phyloP scores from a whole-genome alignment of 2,888 invertebrate species.

The Reticulitermes lucifugus region DNA sequence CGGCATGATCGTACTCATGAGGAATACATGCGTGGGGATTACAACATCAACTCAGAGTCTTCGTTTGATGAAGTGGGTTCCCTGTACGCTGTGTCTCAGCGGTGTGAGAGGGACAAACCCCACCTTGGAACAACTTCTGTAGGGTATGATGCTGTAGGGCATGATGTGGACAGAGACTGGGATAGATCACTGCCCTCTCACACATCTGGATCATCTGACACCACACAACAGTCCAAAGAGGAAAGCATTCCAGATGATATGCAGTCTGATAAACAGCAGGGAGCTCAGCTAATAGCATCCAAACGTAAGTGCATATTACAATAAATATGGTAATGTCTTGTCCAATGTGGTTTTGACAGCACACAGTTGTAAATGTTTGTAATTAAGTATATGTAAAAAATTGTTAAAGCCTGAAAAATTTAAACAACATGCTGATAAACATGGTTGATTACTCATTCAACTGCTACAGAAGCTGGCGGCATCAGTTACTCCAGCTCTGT shows the following conservation, averaged over 20 bases:
- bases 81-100: slow-evolving; percentile 72
- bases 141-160: slow-evolving; percentile 37
- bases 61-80: slow-evolving; percentile 69
- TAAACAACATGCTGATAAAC: too few relatives aligned
- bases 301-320: slow-evolving; percentile 21
- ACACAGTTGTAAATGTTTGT: too few relatives aligned
- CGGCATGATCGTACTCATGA: slow-evolving; percentile 54
- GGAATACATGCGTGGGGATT: slow-evolving; percentile 55
- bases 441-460: too few relatives aligned
- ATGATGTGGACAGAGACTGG: slow-evolving; percentile 44
- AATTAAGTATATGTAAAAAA: too few relatives aligned
- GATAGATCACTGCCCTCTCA: slow-evolving; percentile 46
- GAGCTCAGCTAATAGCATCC: slow-evolving; percentile 16
- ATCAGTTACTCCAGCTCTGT: too few relatives aligned
- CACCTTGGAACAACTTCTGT: slow-evolving; percentile 38
- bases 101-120: slow-evolving; percentile 59
- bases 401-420: too few relatives aligned
- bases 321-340: neutral
- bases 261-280: slow-evolving; percentile 37
- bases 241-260: slow-evolving; percentile 20
- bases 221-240: slow-evolving; percentile 44
- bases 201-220: slow-evolving; percentile 40
- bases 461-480: too few relatives aligned
- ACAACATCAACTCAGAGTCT: slow-evolving; percentile 60
- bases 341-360: too few relatives aligned